Base-by-base conservation (phyloP, 2,113 vertebrate genomes). In the Tyto alba region DNA sequence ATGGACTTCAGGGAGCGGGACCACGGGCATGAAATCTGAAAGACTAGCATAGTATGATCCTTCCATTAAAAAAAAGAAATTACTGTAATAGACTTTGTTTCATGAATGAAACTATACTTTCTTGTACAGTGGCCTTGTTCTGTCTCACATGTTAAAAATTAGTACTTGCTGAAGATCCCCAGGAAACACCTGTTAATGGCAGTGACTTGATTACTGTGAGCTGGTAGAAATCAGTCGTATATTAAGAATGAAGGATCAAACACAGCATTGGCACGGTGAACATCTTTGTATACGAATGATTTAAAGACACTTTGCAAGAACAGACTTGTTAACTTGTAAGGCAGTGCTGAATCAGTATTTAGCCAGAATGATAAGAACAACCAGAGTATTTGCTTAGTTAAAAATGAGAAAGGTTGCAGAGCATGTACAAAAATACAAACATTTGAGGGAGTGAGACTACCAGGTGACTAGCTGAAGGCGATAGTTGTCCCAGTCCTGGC, bases 381-480 rank as follows among this genome's bases (percentile, higher is more conserved):
- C 23, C 41, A 62, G 56, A n/a, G 68, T 53, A 36, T 55, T 1
- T 27, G 62, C 62, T 30, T 30, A 27, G 62, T 68, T 85, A 79
- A 83, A 90, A 85, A 73, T 0, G 6, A 86, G 48, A n/a, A 48
- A 68, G 63, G 67, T 10, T 83, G 90, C 0, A 0, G 74, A 73
- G 62, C 53, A 13, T 0, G 2, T 16, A 34, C 64, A 22, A 48
- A 89, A 90, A 80, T 5, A 38, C 80, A 72, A 72, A 68, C 43
- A 55, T 38, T 1, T 43, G 55, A 50, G 63, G 79, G 88, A 88
- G 71, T 4, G 82, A 88, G 59, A 23, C 59, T 67, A 6, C 4
- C 89, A 77, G 94, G 88, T 95, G 94, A 93, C 88, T 89, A 13
- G 94, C 95, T 95, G 83, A 92, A 93, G 90, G 88, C 89, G 74